Evolutionary conservation across 2,797 vertebrate species (phyloP).

Genomic region (Periparus ater): DNA sequence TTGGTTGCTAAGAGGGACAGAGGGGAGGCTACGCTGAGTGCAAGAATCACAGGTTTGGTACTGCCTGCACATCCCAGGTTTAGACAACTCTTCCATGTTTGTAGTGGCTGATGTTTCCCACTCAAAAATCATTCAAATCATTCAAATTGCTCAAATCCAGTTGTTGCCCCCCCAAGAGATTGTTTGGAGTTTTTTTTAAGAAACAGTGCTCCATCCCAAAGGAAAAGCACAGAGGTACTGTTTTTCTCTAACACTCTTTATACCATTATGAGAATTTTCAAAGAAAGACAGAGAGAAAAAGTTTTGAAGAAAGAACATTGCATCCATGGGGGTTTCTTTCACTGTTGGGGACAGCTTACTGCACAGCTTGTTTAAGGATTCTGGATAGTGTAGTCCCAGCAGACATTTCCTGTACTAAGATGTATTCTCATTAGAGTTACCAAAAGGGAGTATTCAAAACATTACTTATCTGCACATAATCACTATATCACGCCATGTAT

Average conservation of each 20-base stretch:
- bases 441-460: constrained; percentile 53
- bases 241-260: background rate
- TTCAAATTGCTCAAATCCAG: background rate
- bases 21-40: background rate
- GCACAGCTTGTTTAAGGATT: constrained; percentile 45
- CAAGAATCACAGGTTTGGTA: background rate
- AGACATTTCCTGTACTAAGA: constrained; percentile 45
- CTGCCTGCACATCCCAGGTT: background rate
- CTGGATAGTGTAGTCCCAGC: constrained; percentile 38
- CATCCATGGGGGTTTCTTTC: background rate
- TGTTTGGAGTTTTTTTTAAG: background rate
- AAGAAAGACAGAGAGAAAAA: background rate
- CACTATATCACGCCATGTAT: constrained; percentile 49
- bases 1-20: fast-evolving
- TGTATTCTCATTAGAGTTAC: constrained; percentile 50
- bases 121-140: background rate
- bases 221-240: background rate
- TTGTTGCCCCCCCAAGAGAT: background rate
- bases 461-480: constrained; percentile 63
- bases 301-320: background rate
- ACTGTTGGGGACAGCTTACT: background rate
- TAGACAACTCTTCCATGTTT: background rate
- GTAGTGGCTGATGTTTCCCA: background rate
- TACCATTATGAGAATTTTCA: background rate
- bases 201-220: background rate